Conservation (phyloP, 2,888 invertebrate species). For the Drosophila meridionalis region DNA sequence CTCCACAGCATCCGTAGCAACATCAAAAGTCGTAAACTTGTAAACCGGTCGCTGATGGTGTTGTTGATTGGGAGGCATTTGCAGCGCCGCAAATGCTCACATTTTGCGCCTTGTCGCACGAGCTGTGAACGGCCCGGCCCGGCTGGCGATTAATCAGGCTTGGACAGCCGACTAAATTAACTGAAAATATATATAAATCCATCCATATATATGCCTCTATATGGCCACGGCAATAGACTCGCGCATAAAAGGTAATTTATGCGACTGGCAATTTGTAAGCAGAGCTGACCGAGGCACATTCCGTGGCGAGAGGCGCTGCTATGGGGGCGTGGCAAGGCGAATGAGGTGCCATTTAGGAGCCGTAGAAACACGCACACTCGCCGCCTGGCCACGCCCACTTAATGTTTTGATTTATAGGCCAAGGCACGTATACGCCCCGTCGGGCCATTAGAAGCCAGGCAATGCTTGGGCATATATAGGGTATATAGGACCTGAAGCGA, state of each 20-base stretch:
- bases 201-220: neutral
- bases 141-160: slow-evolving; percentile 46
- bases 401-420: slow-evolving; percentile 75
- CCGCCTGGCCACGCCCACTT: slow-evolving; percentile 64
- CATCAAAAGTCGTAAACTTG: slow-evolving; percentile 78
- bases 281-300: slow-evolving; percentile 33
- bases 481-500: neutral
- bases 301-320: neutral
- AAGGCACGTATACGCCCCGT: slow-evolving; percentile 36
- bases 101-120: slow-evolving; percentile 54
- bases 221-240: neutral
- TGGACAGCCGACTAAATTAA: slow-evolving; percentile 36
- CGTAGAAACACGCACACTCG: slow-evolving; percentile 19
- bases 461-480: too few relatives aligned
- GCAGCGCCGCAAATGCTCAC: slow-evolving; percentile 69
- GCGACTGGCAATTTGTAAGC: slow-evolving; percentile 67
- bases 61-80: slow-evolving; percentile 75
- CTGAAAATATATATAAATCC: slow-evolving; percentile 5
- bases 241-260: slow-evolving; percentile 58
- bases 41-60: slow-evolving; percentile 76
- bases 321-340: neutral
- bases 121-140: slow-evolving; percentile 12
- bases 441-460: slow-evolving; percentile 20
- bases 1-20: slow-evolving; percentile 21
- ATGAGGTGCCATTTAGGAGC: slow-evolving; percentile 20